Conservation (phyloP, 1,140 invertebrate genomes). For the Drosophila busckii region DNA sequence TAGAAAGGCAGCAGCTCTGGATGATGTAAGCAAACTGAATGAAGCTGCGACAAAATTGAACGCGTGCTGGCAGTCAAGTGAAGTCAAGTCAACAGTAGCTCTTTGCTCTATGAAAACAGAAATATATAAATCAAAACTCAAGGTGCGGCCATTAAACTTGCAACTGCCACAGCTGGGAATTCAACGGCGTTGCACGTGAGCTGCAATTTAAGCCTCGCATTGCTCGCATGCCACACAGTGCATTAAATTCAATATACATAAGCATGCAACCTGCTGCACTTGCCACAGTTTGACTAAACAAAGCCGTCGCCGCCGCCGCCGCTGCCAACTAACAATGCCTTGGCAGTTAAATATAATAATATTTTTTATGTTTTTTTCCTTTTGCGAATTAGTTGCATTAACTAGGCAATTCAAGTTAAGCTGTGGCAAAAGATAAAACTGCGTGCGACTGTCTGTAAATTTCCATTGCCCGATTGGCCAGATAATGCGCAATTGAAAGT, state of each 20-base stretch:
- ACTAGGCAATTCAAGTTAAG: no score
- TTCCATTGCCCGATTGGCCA: no score
- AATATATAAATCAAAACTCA: no score
- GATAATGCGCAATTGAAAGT: no score
- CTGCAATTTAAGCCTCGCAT: constrained; percentile 64
- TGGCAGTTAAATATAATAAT: constrained; percentile 40
- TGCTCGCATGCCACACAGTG: constrained; percentile 59
- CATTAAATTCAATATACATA: constrained; percentile 57
- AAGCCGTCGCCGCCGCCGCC: constrained; percentile 18
- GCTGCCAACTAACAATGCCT: constrained; percentile 38
- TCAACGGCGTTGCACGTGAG: constrained; percentile 33
- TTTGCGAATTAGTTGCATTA: constrained; percentile 41
- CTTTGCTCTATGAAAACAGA: no score
- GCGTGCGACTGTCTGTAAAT: constrained; percentile 40
- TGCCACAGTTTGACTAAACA: constrained; percentile 63
- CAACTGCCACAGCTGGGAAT: constrained; percentile 57
- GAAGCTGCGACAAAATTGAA: not conserved
- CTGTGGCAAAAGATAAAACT: constrained; percentile 26
- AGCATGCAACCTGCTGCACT: constrained; percentile 68
- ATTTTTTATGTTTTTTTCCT: no score
- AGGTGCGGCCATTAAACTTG: constrained; percentile 70
- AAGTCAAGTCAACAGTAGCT: no score
- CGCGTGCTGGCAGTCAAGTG: constrained; percentile 31
- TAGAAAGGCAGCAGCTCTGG: no score
- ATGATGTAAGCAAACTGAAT: no score